phyloP scores from a whole-genome alignment of 2,797 vertebrate species.

The Graptemys geographica region DNA sequence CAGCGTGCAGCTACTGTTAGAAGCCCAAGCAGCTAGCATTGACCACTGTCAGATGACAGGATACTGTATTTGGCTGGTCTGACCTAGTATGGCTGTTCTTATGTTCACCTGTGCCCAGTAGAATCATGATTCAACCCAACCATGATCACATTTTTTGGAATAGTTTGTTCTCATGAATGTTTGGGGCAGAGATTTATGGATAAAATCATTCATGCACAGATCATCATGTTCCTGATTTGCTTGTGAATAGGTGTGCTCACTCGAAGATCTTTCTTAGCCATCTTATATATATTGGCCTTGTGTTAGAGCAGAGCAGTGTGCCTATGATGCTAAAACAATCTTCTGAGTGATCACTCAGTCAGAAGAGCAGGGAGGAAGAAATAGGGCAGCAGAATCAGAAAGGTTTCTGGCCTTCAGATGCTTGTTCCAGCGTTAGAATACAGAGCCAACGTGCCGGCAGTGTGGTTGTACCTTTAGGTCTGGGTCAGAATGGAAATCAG shows the following conservation, averaged over 20 bases:
- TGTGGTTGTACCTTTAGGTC: neutral
- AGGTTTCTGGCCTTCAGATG: neutral
- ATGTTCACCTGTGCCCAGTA: neutral
- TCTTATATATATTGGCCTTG: neutral
- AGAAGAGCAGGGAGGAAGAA: neutral
- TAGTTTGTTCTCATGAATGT: neutral
- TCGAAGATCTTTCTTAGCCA: neutral
- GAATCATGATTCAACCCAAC: neutral
- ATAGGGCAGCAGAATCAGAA: neutral
- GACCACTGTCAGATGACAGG: too few relatives aligned
- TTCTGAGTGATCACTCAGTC: neutral
- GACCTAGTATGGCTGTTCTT: too few relatives aligned
- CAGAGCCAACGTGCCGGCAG: neutral
- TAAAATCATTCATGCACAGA: neutral
- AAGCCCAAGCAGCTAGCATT: neutral
- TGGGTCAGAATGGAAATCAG: neutral
- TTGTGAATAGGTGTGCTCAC: neutral
- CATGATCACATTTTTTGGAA: neutral
- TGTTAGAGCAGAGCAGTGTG: neutral
- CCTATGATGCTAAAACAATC: neutral
- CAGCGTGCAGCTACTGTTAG: neutral
- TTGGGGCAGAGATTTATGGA: neutral
- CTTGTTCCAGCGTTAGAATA: neutral
- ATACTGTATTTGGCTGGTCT: too few relatives aligned
- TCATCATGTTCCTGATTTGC: neutral